Evolutionary conservation across 2,888 invertebrate species (phyloP).

Genomic region (Aphelenchoides bicaudatus): DNA sequence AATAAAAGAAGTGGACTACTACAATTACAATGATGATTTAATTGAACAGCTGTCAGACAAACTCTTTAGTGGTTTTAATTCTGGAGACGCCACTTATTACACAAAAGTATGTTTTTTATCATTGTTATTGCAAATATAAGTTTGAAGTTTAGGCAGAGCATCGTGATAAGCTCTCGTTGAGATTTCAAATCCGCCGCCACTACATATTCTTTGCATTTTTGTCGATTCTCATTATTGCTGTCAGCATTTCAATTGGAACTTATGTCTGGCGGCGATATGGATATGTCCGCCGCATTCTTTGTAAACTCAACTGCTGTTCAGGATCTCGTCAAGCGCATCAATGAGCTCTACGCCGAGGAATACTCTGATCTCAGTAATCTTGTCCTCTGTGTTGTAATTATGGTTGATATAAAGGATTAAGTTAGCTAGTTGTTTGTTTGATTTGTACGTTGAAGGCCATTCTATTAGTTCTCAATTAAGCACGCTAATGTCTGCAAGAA

Average conservation of each 20-base stretch:
- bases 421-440: no score
- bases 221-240: neutral
- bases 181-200: slow-evolving; percentile 4
- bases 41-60: neutral
- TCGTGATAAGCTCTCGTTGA: neutral
- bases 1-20: neutral
- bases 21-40: neutral
- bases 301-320: no score
- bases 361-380: no score
- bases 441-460: no score
- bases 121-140: neutral
- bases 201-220: neutral
- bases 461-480: no score
- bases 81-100: neutral
- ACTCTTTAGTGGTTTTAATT: neutral
- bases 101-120: neutral
- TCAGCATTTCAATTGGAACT: neutral
- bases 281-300: no score
- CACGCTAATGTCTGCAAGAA: no score
- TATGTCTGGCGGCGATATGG: slow-evolving; percentile 6
- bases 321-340: no score
- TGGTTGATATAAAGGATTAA: no score
- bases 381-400: no score
- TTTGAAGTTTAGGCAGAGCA: neutral
- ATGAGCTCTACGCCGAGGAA: no score